A percentile compares a stretch with the other conserved stretches of the same genome.
phyloP scores from a whole-genome alignment of 2,797 vertebrate genomes.

The Saxicola maurus region DNA sequence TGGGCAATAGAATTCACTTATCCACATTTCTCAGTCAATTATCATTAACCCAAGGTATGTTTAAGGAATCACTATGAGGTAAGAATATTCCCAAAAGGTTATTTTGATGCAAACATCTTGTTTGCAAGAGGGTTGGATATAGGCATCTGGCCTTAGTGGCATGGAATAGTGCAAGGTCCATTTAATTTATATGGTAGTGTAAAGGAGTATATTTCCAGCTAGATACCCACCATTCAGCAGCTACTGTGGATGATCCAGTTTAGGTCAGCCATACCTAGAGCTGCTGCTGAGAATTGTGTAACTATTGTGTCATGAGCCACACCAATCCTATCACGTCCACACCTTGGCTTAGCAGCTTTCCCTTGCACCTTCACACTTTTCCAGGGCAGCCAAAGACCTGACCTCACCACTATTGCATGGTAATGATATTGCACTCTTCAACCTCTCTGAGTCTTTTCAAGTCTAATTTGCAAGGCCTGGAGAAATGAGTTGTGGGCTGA shows the following conservation, averaged over 20 bases:
- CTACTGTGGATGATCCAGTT: neutral
- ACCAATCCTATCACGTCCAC: neutral
- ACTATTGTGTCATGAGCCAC: neutral
- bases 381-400: neutral
- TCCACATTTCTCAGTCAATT: neutral
- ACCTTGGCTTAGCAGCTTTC: neutral
- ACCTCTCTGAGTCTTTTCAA: neutral
- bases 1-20: neutral
- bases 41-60: neutral
- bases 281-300: neutral
- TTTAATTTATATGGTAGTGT: neutral
- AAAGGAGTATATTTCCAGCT: neutral
- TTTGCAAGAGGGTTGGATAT: neutral
- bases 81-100: neutral
- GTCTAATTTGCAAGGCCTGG: neutral
- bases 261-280: neutral
- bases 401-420: neutral
- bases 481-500: neutral
- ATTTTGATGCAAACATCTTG: neutral
- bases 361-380: neutral
- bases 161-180: neutral
- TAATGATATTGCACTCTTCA: neutral
- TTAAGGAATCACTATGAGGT: neutral
- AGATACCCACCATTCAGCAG: rapidly evolving
- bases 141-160: neutral